These are phyloP conservation scores for Acanthosepion esculentum DNA, from an alignment of 2,888 invertebrate genomes.

Conservation along the genomic window DNA sequence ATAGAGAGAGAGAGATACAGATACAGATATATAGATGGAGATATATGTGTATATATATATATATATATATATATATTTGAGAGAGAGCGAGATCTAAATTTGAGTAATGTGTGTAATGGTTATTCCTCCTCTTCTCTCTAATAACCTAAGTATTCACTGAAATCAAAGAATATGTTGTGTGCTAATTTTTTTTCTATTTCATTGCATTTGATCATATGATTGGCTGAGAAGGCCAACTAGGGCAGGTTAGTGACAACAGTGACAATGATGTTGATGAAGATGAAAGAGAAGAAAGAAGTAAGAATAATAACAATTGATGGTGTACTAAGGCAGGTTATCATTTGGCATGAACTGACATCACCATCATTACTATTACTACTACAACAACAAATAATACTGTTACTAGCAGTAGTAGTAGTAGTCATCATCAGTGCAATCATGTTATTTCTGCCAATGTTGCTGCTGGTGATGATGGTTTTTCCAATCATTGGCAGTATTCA, in stretches of 20 bases:
- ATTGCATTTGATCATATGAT: not conserved
- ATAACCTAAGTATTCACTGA: not conserved
- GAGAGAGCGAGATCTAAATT: too few species aligned
- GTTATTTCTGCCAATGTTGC: not conserved
- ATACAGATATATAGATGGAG: too few species aligned
- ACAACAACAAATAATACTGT: not conserved
- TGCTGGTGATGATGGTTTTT: not conserved
- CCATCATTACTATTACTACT: not conserved
- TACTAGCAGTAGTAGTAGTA: not conserved
- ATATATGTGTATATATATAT: too few species aligned
- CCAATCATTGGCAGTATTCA: not conserved
- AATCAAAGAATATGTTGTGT: slow-evolving; percentile 22
- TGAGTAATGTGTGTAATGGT: not conserved
- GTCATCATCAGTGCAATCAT: not conserved
- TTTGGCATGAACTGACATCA: not conserved
- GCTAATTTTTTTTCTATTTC: not conserved
- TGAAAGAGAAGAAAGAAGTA: not conserved
- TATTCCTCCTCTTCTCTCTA: not conserved
- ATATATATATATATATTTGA: too few species aligned
- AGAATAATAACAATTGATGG: not conserved
- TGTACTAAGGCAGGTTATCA: not conserved
- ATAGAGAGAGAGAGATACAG: too few species aligned
- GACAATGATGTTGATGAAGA: not conserved
- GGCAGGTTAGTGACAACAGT: not conserved
- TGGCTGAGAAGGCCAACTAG: not conserved